These are phyloP conservation scores for Poecile montanus DNA, from an alignment of 2,797 vertebrate genomes.

Conservation along the genomic window DNA sequence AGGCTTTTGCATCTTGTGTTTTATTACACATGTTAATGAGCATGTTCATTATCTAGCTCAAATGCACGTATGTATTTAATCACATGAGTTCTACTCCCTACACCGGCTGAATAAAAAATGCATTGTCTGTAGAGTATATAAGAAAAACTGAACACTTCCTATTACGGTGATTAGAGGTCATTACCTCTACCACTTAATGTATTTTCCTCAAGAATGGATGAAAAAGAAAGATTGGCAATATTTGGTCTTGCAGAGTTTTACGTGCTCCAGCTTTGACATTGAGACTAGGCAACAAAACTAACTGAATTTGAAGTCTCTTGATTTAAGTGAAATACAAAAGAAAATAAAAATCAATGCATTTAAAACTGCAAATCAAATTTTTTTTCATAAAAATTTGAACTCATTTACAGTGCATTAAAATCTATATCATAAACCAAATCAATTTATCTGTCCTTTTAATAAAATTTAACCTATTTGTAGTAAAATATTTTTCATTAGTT, in stretches of 20 bases:
- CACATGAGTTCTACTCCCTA: not conserved
- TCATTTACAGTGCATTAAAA: not conserved
- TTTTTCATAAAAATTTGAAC: not conserved
- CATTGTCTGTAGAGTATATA: not conserved
- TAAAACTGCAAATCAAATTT: not conserved
- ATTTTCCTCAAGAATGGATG: not conserved
- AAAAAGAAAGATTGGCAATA: not conserved
- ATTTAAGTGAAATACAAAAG: not conserved
- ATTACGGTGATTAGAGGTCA: not conserved
- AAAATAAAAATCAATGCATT: not conserved
- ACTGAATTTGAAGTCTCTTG: not conserved
- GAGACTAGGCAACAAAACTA: not conserved
- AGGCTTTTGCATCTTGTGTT: not conserved
- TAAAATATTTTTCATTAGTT: not conserved
- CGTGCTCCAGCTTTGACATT: not conserved
- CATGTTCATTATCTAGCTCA: not conserved
- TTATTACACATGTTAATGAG: not conserved
- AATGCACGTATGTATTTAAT: rapidly evolving
- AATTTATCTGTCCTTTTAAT: not conserved
- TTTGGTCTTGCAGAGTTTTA: not conserved
- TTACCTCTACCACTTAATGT: not conserved
- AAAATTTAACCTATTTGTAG: not conserved
- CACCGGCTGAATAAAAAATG: not conserved
- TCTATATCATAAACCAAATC: not conserved
- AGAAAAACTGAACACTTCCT: not conserved